These are phyloP conservation scores for Tethya wilhelma DNA, from an alignment of 37 sponge, comb jelly and placozoan genomes.

Conservation along the genomic window DNA sequence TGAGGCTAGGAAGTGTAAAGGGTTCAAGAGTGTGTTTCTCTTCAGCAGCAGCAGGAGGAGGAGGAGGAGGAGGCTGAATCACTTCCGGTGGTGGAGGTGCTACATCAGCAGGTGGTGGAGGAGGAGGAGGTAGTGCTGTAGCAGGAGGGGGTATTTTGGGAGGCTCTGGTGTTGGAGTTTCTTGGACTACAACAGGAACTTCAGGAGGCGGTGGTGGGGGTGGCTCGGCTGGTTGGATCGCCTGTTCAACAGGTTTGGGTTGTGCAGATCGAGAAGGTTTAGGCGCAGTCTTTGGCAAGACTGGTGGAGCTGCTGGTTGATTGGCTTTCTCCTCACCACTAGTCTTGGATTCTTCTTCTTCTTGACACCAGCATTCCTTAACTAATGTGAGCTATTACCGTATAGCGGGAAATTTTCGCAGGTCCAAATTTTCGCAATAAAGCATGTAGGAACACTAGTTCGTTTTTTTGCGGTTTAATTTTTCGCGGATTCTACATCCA, in stretches of 20 bases:
- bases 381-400: no score
- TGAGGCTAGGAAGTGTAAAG: background rate
- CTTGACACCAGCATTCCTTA: no score
- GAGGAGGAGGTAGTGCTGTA: background rate
- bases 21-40: background rate
- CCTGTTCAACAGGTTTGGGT: no score
- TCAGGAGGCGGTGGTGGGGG: background rate
- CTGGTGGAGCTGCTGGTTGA: background rate
- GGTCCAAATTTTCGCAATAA: no score
- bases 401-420: no score
- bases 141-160: background rate
- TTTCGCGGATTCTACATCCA: no score
- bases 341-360: no score
- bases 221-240: no score
- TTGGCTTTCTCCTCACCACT: background rate
- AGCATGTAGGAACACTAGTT: no score
- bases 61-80: background rate
- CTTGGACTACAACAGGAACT: background rate
- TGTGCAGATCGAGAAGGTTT: background rate
- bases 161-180: background rate
- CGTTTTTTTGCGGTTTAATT: no score
- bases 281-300: background rate
- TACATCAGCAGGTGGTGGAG: background rate
- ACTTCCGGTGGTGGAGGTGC: background rate
- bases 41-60: background rate